Evolutionary conservation across 2,113 vertebrate genomes (phyloP).

Genomic region (Perccottus glenii): DNA sequence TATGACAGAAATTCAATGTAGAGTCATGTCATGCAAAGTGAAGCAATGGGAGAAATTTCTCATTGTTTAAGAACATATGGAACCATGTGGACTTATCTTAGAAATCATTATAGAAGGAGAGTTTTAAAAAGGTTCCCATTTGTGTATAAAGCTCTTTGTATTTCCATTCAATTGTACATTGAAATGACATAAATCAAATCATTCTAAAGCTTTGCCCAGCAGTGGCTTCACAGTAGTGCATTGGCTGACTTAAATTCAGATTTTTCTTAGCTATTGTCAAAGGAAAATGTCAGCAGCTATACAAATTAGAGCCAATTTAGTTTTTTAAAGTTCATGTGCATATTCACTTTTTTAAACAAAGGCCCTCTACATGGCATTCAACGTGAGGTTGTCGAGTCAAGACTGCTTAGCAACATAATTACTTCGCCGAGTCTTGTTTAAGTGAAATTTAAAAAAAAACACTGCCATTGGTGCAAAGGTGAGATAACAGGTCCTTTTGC

Average conservation of each 20-base stretch:
- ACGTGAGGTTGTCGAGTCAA: background rate
- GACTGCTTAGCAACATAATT: constrained; percentile 27
- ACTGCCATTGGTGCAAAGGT: background rate
- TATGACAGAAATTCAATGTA: no score
- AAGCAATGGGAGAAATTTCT: no score
- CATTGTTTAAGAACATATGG: no score
- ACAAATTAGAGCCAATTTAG: background rate
- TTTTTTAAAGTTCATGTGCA: constrained; percentile 11
- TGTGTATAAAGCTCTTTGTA: no score
- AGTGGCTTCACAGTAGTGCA: background rate
- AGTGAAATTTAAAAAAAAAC: constrained; percentile 5
- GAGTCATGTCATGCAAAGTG: no score
- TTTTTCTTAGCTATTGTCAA: constrained; percentile 4
- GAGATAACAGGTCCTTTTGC: background rate
- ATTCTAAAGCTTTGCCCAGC: background rate
- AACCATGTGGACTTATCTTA: no score
- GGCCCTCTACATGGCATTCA: background rate
- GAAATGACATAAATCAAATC: background rate
- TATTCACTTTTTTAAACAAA: background rate
- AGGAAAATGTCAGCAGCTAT: constrained; percentile 9
- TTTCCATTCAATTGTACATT: background rate
- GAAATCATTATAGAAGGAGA: no score
- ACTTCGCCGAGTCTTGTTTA: constrained; percentile 1
- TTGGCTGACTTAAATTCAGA: background rate
- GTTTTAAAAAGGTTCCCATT: no score